Evolutionary conservation across 2,113 vertebrate genomes (phyloP), one percentile per base, ranked within the genome.

Genomic region (Pangasianodon gigas): DNA sequence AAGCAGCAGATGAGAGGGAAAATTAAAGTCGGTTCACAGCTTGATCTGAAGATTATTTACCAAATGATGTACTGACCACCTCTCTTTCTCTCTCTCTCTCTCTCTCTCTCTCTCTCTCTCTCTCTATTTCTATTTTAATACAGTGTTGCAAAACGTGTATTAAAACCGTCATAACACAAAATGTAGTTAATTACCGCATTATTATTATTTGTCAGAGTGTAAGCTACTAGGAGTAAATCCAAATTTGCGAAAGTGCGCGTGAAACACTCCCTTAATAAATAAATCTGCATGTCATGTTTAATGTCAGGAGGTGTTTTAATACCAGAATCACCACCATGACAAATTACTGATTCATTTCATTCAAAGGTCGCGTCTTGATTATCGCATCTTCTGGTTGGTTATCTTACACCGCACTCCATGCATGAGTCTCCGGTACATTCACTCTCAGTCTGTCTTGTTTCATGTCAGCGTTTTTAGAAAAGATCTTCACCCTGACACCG

Each of bases 1-100:
- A 52, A 54, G 48, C 77, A 51, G 14, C 19, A 18, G 29, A n/a
- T 54, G 11, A 6, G 48, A 51, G 26, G 24, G 13, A 81, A 51
- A n/a, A n/a, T 81, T 32, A 19, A 80, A 80, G 24, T 13, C 19
- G 11, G 82, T 83, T 58, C 32, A 41, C 52, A 83, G n/a, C n/a
- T 82, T 32, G 80, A 82, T 82, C 2, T 83, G n/a, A 83, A 32
- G n/a, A 56, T 56, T 41, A 84, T 84, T 84, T 60, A 44, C 29
- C 26, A 81, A 32, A 81, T 54, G 48, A 81, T 52, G 48, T 44
- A n/a, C 48, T n/a, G 46, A 80, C 21, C 44, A 46, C 44, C 19
- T 3, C 37, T 44, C 18, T 44, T 18, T 41, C 71, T 75, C 32
- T 71, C 29, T n/a, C 62, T 65, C 62, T 65, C 62, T 65, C 62